Evolutionary conservation across 2,888 invertebrate genomes (phyloP), one percentile per base, ranked within the genome.

Genomic region (Tupiocoris notatus): DNA sequence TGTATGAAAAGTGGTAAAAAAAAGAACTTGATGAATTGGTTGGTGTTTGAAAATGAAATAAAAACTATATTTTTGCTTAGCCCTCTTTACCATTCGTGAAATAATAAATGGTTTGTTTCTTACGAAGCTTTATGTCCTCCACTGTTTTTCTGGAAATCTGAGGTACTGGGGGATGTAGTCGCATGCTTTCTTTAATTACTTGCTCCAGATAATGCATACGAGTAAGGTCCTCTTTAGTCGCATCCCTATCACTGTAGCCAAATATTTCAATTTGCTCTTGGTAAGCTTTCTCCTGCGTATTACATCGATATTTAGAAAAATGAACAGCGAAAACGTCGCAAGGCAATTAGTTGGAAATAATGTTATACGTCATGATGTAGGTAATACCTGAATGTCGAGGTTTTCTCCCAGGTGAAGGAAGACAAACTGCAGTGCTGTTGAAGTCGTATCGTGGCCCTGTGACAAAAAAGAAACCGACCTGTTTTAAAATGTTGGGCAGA

Each of bases 361-460:
- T n/a, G n/a, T n/a, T n/a, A n/a, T n/a, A n/a, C n/a, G n/a, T n/a
- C n/a, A n/a, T n/a, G n/a, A 6, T 12, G 21, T 16, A 24, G 24
- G n/a, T 61, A 1, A 64, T 77, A 80, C 80, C 78, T 80, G 86
- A 17, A 86, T 82, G 1, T 85, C 83, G 0, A 84, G 85, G 80
- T 88, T 80, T 23, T 83, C 81, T 3, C 86, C 87, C 62, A 88
- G 82, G 65, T 86, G 81, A 79, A 85, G 85, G 9, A 86, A 80
- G 12, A 85, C 83, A 85, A 86, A 88, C 81, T 83, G 84, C 59
- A 86, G 83, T 0, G 85, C 86, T n/a, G 86, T 83, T 1, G 87
- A 85, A 1, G 87, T 88, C 6, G 88, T 88, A 79, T 88, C 84
- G 70, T 84, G 84, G 0, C 84, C 84, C 84, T 84, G 80, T 70